Evolutionary conservation across 2,888 invertebrate species (phyloP).

Genomic region (Pterostichus madidus): DNA sequence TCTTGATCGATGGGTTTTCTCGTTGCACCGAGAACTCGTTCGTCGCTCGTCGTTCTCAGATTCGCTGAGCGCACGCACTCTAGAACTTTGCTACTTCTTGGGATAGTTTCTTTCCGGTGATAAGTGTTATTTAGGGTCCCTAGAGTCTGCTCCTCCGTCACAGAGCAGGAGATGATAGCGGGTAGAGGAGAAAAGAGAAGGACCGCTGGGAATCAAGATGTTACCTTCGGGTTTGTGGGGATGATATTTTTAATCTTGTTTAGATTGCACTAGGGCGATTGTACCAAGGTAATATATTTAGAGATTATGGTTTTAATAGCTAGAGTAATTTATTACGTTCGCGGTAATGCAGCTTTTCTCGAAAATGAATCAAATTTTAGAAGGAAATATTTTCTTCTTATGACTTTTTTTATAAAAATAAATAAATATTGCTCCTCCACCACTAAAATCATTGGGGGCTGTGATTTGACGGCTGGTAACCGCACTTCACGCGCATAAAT

Average conservation of each 20-base stretch:
- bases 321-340: background rate
- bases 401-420: no score
- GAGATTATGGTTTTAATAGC: slow-evolving; percentile 15
- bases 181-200: slow-evolving; percentile 1
- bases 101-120: slow-evolving; percentile 59
- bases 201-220: slow-evolving; percentile 25
- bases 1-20: slow-evolving; percentile 20
- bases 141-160: slow-evolving; percentile 38
- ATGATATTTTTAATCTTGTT: slow-evolving; percentile 50
- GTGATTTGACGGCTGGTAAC: no score
- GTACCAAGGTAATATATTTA: slow-evolving; percentile 17
- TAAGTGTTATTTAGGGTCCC: slow-evolving; percentile 64
- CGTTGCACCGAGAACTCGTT: background rate
- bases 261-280: slow-evolving; percentile 35
- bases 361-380: background rate
- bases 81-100: slow-evolving; percentile 31
- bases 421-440: no score
- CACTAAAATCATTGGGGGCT: no score
- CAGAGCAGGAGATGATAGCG: background rate
- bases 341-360: background rate
- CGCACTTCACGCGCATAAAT: no score
- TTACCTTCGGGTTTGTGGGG: slow-evolving; percentile 8
- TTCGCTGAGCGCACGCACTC: slow-evolving; percentile 13
- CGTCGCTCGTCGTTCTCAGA: no score
- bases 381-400: no score